A percentile compares a stretch with the other conserved stretches of the same genome.
Conservation (phyloP, 2,797 vertebrate species). For the Sus cebifrons region DNA sequence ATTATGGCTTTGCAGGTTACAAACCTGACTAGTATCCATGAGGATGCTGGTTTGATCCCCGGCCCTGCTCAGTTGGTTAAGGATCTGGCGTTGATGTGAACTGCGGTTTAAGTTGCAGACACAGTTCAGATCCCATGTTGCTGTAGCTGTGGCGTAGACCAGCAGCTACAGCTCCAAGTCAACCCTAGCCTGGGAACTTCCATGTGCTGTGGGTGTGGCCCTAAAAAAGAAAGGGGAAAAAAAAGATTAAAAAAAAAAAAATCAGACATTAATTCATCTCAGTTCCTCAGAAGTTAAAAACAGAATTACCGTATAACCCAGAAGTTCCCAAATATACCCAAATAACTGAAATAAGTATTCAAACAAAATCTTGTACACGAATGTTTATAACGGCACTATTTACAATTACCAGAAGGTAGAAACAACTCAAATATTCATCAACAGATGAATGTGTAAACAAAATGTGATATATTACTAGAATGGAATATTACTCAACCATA, state of each 20-base stretch:
- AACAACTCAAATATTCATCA: neutral
- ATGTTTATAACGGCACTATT: neutral
- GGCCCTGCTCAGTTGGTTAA: too few relatives aligned
- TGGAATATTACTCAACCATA: neutral
- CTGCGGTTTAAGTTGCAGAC: too few relatives aligned
- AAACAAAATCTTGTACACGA: neutral
- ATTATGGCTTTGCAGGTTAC: too few relatives aligned
- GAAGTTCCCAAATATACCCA: neutral
- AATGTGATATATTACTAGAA: neutral
- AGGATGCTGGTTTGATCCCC: too few relatives aligned
- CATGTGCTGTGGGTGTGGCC: too few relatives aligned
- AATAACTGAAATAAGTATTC: neutral
- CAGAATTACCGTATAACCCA: neutral
- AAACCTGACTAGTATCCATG: too few relatives aligned
- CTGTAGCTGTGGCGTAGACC: too few relatives aligned
- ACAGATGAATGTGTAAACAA: neutral
- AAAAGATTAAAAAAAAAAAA: neutral
- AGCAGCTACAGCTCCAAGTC: too few relatives aligned
- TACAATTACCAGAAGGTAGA: neutral
- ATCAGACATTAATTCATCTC: neutral
- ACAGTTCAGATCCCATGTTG: too few relatives aligned
- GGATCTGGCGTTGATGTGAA: too few relatives aligned
- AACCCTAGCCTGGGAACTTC: too few relatives aligned
- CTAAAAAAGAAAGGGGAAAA: too few relatives aligned
- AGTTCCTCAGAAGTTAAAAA: slow-evolving; percentile 25